Evolutionary conservation across 2,888 invertebrate species (phyloP).

Genomic region (Drosophila sordidapex): DNA sequence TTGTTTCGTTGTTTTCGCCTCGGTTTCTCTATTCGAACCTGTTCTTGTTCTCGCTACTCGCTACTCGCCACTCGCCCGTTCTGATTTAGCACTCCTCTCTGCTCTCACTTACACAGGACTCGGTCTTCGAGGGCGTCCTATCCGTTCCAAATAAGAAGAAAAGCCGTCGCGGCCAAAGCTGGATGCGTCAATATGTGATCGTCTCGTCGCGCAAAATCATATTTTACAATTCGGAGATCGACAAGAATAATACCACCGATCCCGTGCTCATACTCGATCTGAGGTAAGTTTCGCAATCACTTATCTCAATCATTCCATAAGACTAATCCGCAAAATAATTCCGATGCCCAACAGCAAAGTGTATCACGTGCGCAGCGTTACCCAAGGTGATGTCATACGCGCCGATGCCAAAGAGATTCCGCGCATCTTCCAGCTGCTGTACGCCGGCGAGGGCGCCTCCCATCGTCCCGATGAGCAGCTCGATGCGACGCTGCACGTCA

Average conservation of each 20-base stretch:
- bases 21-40: not conserved
- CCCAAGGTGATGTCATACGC: slow-evolving; percentile 99
- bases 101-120: slow-evolving; percentile 86
- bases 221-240: slow-evolving; percentile 97
- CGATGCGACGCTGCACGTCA: slow-evolving; percentile 86
- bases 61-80: slow-evolving; percentile 32
- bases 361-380: slow-evolving; percentile 99
- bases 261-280: slow-evolving; percentile 98
- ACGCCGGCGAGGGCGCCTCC: slow-evolving; percentile 98
- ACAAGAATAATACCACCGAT: slow-evolving; percentile 95
- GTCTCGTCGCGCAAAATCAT: slow-evolving; percentile 98
- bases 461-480: slow-evolving; percentile 90
- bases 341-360: slow-evolving; percentile 91
- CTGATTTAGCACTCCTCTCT: slow-evolving; percentile 77
- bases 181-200: slow-evolving; percentile 98
- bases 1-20: slow-evolving; percentile 6
- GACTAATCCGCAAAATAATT: not conserved
- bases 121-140: slow-evolving; percentile 97
- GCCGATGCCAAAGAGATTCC: slow-evolving; percentile 99
- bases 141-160: slow-evolving; percentile 98
- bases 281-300: slow-evolving; percentile 87
- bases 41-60: slow-evolving; percentile 25
- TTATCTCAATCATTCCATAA: not conserved
- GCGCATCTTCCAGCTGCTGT: slow-evolving; percentile 98
- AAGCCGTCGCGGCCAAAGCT: slow-evolving; percentile 94